A percentile compares a stretch with the other conserved stretches of the same genome.
These are phyloP conservation scores for Apamea monoglypha DNA, from an alignment of 2,888 invertebrate genomes.

Conservation along the genomic window DNA sequence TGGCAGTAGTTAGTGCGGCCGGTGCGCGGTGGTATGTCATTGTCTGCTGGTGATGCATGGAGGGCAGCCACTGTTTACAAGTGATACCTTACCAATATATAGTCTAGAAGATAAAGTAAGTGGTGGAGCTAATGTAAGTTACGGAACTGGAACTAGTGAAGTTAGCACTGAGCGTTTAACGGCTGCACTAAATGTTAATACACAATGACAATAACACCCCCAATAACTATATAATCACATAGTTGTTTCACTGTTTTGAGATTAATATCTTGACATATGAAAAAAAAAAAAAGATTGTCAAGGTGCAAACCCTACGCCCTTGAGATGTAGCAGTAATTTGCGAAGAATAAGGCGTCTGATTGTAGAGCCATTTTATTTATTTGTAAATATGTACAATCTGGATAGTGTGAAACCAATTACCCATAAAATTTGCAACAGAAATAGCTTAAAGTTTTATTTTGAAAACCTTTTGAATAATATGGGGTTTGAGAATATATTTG, in stretches of 20 bases:
- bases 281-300: background rate
- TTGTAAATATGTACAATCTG: background rate
- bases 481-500: background rate
- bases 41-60: slow-evolving; percentile 46
- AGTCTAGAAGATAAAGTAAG: background rate
- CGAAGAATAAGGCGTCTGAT: background rate
- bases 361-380: background rate
- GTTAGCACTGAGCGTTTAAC: background rate
- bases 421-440: background rate
- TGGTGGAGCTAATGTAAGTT: background rate
- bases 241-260: background rate
- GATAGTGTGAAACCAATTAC: background rate
- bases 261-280: background rate
- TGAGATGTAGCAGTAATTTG: background rate
- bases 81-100: too few relatives aligned
- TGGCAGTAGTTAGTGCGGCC: slow-evolving; percentile 27
- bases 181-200: background rate
- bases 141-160: background rate
- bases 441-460: background rate
- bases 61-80: background rate
- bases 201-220: background rate
- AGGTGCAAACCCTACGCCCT: background rate
- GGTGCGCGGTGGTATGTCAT: slow-evolving; percentile 30
- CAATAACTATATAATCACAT: background rate
- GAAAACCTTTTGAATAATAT: background rate